Evolutionary conservation across 2,797 vertebrate genomes (phyloP).

Genomic region (Tolypeutes matacus): DNA sequence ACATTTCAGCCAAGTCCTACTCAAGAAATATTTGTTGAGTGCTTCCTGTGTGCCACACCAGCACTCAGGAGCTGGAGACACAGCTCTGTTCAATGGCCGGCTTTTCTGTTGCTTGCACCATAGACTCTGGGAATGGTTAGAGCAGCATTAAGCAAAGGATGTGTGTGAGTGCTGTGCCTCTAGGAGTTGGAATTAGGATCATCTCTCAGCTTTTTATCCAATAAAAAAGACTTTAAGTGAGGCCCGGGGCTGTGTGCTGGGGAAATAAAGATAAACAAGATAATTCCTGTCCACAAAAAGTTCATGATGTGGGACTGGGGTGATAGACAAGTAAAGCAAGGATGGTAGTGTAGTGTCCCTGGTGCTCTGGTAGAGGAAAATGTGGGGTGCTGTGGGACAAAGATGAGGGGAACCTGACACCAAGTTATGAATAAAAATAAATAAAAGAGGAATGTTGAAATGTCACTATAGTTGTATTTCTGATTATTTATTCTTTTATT

Average conservation of each 20-base stretch:
- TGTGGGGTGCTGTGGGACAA: not conserved
- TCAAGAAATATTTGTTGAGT: not conserved
- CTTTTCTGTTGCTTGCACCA: not conserved
- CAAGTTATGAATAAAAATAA: slow-evolving; percentile 29
- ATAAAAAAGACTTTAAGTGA: not conserved
- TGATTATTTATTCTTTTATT: slow-evolving; percentile 22
- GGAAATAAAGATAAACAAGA: slow-evolving; percentile 24
- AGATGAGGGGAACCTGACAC: not conserved
- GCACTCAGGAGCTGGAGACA: not conserved
- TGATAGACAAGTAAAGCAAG: not conserved
- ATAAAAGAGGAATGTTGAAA: not conserved
- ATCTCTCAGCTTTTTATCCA: not conserved
- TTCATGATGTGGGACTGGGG: not conserved
- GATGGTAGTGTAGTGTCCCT: not conserved
- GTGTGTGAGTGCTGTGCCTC: not conserved
- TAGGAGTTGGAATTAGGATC: slow-evolving; percentile 7
- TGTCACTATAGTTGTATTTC: not conserved
- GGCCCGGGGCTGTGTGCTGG: not conserved
- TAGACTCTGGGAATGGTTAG: not conserved
- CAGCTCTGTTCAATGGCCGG: not conserved
- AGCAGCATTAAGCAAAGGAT: not conserved
- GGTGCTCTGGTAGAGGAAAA: not conserved
- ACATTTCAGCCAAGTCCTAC: not conserved
- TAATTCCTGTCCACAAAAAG: not conserved
- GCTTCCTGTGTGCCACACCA: not conserved